These are phyloP conservation scores for Sorex fumeus DNA, from an alignment of 2,113 vertebrate species.

Conservation along the genomic window DNA sequence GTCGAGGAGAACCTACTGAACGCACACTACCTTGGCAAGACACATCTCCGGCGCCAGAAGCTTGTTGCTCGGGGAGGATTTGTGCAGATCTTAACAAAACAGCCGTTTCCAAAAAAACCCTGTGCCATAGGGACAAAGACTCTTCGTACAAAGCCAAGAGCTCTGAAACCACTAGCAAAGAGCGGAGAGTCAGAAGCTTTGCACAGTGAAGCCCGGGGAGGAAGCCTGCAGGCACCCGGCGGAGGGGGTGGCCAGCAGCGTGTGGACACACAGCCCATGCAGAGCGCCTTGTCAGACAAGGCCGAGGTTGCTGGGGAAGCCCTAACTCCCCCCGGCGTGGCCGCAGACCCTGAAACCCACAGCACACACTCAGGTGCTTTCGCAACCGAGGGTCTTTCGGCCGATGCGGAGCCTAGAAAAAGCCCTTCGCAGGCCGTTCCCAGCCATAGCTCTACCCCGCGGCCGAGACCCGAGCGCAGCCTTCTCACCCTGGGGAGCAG, in stretches of 20 bases:
- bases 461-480: constrained; percentile 81
- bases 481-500: constrained; percentile 67
- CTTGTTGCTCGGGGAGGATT: constrained; percentile 88
- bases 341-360: constrained; percentile 56
- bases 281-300: constrained; percentile 52
- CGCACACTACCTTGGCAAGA: constrained; percentile 88
- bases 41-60: constrained; percentile 88
- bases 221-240: constrained; percentile 64
- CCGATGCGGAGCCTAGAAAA: constrained; percentile 59
- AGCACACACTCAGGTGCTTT: too few species aligned
- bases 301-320: constrained; percentile 34
- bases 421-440: constrained; percentile 63
- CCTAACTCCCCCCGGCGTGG: background rate
- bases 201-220: constrained; percentile 61
- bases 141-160: constrained; percentile 72
- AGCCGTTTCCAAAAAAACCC: constrained; percentile 79
- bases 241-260: constrained; percentile 51
- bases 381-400: too few species aligned
- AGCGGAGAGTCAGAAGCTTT: constrained; percentile 74
- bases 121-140: constrained; percentile 72
- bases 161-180: constrained; percentile 76
- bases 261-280: constrained; percentile 76
- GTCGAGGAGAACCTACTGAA: constrained; percentile 85
- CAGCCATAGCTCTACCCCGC: constrained; percentile 43
- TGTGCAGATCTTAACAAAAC: constrained; percentile 89